These are phyloP conservation scores for Ctenopoma kingsleyae DNA, from an alignment of 2,797 vertebrate species.

Conservation along the genomic window DNA sequence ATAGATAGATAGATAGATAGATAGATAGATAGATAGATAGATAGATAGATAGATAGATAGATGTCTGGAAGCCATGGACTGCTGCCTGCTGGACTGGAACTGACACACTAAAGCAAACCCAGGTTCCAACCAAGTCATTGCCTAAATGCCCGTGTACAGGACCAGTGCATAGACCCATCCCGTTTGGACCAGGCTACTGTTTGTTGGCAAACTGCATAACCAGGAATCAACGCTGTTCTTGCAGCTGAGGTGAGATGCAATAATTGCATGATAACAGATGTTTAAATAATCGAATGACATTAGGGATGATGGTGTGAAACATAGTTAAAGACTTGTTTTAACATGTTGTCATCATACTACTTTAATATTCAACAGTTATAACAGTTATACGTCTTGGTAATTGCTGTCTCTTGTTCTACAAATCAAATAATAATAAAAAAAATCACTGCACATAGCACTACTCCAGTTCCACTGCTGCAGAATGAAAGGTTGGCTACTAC, in stretches of 20 bases:
- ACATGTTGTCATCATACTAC: not conserved
- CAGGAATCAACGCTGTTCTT: slow-evolving; percentile 21
- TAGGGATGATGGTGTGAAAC: slow-evolving; percentile 2
- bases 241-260: slow-evolving; percentile 61
- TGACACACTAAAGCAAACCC: slow-evolving; percentile 25
- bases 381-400: not conserved
- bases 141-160: slow-evolving; percentile 1
- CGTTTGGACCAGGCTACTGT: slow-evolving; percentile 9
- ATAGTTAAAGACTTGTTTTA: not conserved
- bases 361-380: not conserved
- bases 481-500: slow-evolving; percentile 48
- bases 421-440: not conserved
- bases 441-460: slow-evolving; percentile 25
- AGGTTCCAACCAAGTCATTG: slow-evolving; percentile 36
- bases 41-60: slow-evolving; percentile 12
- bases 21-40: too few species aligned
- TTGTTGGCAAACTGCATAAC: slow-evolving; percentile 32
- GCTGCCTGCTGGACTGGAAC: slow-evolving; percentile 9
- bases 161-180: slow-evolving; percentile 9
- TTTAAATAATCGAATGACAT: slow-evolving; percentile 1
- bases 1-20: slow-evolving; percentile 20
- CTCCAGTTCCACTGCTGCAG: slow-evolving; percentile 54
- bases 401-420: not conserved
- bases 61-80: slow-evolving; percentile 14
- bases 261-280: slow-evolving; percentile 13